phyloP scores from a whole-genome alignment of 2,888 invertebrate genomes.

The Matsumyia berberina region DNA sequence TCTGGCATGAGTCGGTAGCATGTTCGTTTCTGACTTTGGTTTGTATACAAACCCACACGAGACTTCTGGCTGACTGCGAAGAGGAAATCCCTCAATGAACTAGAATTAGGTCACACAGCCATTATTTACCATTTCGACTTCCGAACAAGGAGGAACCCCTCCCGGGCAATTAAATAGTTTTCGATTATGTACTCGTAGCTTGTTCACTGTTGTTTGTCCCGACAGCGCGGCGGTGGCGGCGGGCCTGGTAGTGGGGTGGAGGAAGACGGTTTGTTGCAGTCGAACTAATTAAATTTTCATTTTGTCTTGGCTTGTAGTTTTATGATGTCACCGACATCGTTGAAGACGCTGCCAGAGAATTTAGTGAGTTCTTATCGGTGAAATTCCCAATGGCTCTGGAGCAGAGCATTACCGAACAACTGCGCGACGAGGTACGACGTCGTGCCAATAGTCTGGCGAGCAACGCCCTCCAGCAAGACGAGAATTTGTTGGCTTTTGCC shows the following conservation, averaged over 20 bases:
- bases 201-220: slow-evolving; percentile 28
- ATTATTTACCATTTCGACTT: slow-evolving; percentile 5
- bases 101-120: slow-evolving; percentile 48
- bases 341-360: slow-evolving; percentile 83
- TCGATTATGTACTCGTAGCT: slow-evolving; percentile 44
- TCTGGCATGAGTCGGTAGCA: slow-evolving; percentile 29
- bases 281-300: slow-evolving; percentile 49
- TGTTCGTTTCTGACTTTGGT: slow-evolving; percentile 2
- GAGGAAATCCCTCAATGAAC: slow-evolving; percentile 48
- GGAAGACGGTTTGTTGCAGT: slow-evolving; percentile 5
- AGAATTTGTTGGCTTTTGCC: slow-evolving; percentile 84
- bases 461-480: slow-evolving; percentile 83
- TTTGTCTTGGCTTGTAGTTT: slow-evolving; percentile 78
- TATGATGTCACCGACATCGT: slow-evolving; percentile 83
- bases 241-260: background rate
- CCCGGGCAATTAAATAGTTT: slow-evolving; percentile 37
- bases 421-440: slow-evolving; percentile 82
- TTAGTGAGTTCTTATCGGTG: slow-evolving; percentile 82
- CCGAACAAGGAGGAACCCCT: background rate
- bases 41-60: background rate
- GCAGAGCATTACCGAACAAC: slow-evolving; percentile 78
- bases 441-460: slow-evolving; percentile 83
- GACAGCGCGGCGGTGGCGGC: background rate
- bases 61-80: background rate
- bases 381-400: slow-evolving; percentile 81